A percentile compares a stretch with the other conserved stretches of the same genome.
These are phyloP conservation scores for Plebejus anna DNA, from an alignment of 2,888 invertebrate species.

Conservation along the genomic window DNA sequence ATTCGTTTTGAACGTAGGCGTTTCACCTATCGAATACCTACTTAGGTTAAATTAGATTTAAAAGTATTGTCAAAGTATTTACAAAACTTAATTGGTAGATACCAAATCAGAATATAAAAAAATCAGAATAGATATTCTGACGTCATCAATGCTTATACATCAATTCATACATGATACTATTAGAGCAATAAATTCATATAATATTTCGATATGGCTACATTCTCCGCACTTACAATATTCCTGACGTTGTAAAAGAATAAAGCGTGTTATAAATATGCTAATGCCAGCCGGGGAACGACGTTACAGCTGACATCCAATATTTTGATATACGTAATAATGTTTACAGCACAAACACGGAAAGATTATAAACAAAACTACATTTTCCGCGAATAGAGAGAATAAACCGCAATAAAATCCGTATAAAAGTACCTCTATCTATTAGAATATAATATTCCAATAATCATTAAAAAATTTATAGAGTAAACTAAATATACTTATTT, in stretches of 20 bases:
- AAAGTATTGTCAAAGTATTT: background rate
- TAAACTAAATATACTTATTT: background rate
- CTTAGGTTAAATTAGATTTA: no score
- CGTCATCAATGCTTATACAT: no score
- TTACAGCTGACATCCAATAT: conserved; percentile 15
- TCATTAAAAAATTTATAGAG: background rate
- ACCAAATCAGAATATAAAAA: no score
- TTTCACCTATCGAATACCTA: background rate
- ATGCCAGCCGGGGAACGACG: background rate
- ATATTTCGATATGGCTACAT: background rate
- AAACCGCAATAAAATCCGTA: background rate
- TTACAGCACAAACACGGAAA: conserved; percentile 6
- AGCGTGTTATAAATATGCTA: conserved; percentile 23
- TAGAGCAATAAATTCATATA: background rate
- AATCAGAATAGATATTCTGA: background rate
- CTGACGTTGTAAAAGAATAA: conserved; percentile 8
- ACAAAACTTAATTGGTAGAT: background rate
- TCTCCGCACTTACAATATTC: conserved; percentile 19
- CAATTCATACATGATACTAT: background rate
- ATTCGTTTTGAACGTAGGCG: background rate
- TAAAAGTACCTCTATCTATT: background rate
- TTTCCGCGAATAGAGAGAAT: background rate
- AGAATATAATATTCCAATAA: background rate
- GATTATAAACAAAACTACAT: conserved; percentile 1
- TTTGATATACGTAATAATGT: conserved; percentile 11